Conservation (phyloP, 2,888 invertebrate genomes). For the Esperia sulphurella region DNA sequence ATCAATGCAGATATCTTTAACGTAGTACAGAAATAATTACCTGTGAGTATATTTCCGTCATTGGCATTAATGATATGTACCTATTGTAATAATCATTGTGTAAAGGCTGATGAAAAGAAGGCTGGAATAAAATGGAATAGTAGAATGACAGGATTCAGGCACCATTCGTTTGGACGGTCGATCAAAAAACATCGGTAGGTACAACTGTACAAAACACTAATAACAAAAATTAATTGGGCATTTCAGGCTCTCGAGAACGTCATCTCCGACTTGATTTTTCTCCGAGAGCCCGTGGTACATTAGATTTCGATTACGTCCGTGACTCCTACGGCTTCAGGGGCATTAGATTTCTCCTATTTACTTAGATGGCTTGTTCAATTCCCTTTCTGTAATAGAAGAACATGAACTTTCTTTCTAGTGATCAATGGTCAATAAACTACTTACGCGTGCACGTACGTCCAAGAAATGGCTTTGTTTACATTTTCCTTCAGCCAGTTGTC, state of each 20-base stretch:
- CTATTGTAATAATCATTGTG: too few relatives aligned
- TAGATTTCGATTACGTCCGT: neutral
- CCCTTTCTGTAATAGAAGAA: neutral
- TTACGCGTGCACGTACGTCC: neutral
- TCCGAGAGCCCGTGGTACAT: too few relatives aligned
- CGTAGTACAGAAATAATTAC: neutral
- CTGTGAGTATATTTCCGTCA: neutral
- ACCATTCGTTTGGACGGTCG: too few relatives aligned
- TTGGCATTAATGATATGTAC: too few relatives aligned
- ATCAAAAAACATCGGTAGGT: too few relatives aligned
- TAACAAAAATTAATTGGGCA: too few relatives aligned
- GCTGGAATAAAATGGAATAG: too few relatives aligned
- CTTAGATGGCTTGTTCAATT: neutral
- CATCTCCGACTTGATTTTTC: too few relatives aligned
- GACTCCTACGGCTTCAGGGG: neutral
- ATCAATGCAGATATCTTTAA: neutral
- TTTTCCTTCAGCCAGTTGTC: slow-evolving; percentile 30
- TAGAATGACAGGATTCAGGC: too few relatives aligned
- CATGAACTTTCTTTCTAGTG: neutral
- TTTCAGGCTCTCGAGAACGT: too few relatives aligned
- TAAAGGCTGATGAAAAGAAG: too few relatives aligned
- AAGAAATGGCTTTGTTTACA: slow-evolving; percentile 27
- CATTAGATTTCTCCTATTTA: neutral
- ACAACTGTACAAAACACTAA: too few relatives aligned
- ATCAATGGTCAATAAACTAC: neutral